phyloP scores from a whole-genome alignment of 53 echinoderm and acorn worm species.

The Patiria pectinifera region DNA sequence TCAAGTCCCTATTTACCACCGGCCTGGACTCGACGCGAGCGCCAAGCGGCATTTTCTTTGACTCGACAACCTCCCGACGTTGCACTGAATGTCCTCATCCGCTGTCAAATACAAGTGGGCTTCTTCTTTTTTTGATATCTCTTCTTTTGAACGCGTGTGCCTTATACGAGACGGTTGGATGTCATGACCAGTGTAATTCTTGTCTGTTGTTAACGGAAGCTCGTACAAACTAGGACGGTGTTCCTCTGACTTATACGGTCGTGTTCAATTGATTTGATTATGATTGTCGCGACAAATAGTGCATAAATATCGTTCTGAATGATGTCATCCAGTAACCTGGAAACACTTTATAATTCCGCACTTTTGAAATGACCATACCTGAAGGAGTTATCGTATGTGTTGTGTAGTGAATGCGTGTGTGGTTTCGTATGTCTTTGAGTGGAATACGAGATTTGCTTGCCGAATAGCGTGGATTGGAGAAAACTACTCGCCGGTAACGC shows the following conservation, averaged over 20 bases:
- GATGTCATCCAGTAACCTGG: constrained; percentile 34
- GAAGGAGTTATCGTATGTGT: background rate
- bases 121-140: constrained; percentile 5
- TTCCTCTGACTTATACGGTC: background rate
- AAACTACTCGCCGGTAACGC: constrained; percentile 37
- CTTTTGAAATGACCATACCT: background rate
- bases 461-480: constrained; percentile 11
- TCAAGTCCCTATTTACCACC: constrained; percentile 7
- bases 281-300: constrained; percentile 27
- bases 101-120: constrained; percentile 33
- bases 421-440: background rate
- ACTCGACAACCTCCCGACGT: background rate
- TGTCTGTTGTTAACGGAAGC: background rate
- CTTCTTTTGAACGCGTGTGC: constrained; percentile 3
- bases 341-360: constrained; percentile 4
- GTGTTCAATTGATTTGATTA: constrained; percentile 33
- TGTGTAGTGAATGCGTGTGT: constrained; percentile 1
- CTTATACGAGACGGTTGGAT: constrained; percentile 9
- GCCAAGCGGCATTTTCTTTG: constrained; percentile 34
- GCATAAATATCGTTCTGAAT: constrained; percentile 38
- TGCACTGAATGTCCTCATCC: background rate
- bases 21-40: background rate
- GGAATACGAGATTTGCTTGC: background rate
- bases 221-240: background rate
- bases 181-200: background rate